These are phyloP conservation scores for Tetragonula carbonaria DNA, from an alignment of 2,888 invertebrate genomes.

Conservation along the genomic window DNA sequence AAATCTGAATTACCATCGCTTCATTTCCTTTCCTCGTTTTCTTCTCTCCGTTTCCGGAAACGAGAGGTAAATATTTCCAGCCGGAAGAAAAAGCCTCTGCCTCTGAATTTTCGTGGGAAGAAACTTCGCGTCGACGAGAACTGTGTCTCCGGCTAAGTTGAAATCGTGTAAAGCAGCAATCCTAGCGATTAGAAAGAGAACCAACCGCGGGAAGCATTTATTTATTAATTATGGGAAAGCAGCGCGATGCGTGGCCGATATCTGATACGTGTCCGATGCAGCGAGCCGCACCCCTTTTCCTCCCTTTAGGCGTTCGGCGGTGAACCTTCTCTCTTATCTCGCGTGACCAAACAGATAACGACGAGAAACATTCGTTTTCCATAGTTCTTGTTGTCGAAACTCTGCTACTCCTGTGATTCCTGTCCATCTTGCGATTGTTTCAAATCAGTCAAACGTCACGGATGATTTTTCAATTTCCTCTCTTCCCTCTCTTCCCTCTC, in stretches of 20 bases:
- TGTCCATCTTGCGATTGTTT: background rate
- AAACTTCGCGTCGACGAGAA: background rate
- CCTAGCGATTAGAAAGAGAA: too few species aligned
- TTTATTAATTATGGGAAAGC: slow-evolving; percentile 62
- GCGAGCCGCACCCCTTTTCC: slow-evolving; percentile 32
- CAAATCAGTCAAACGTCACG: background rate
- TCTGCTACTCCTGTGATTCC: background rate
- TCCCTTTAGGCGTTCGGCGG: background rate
- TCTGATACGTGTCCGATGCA: slow-evolving; percentile 1
- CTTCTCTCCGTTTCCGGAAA: background rate
- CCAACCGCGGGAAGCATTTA: too few species aligned
- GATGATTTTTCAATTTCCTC: background rate
- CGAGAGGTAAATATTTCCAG: background rate
- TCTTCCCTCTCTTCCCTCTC: too few species aligned
- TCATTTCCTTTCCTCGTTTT: background rate
- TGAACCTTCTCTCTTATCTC: background rate
- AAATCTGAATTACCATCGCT: background rate
- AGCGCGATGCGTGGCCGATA: slow-evolving; percentile 8
- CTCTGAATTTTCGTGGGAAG: background rate
- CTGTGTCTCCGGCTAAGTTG: too few species aligned
- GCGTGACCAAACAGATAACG: background rate
- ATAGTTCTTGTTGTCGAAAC: background rate
- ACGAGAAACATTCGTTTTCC: background rate
- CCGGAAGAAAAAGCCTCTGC: background rate
- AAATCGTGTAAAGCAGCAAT: too few species aligned